Evolutionary conservation across 2,888 invertebrate genomes (phyloP), one percentile per base, ranked within the genome.

Genomic region (Notodonta dromedarius): DNA sequence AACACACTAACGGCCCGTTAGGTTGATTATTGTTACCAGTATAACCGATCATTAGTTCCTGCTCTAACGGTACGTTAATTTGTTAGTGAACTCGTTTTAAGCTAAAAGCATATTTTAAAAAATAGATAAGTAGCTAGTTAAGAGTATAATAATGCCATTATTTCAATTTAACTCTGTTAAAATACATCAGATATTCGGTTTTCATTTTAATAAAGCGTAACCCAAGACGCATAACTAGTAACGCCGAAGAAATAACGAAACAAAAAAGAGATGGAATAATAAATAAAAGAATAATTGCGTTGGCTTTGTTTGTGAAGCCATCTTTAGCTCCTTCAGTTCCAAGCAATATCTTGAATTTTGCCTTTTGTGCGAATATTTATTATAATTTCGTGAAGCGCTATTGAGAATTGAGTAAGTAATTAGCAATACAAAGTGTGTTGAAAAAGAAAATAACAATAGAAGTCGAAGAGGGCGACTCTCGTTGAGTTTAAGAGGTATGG

Each of bases 251-350:
- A 82, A 78, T 71, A 79, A 76, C 66, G 71, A 78, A 80, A 78
- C 72, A 79, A 77, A 78, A 74, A 73, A 70, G 63, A 66, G 68
- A 80, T 73, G 73, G 76, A 80, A 83, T 83, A 83, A 83, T 80
- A 82, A 83, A 83, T 82, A 77, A 83, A 79, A 69, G 69, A 80
- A 84, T 85, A 83, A 84, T 86, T 86, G 79, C 74, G 73, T 75
- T 77, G 73, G 76, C 77, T 82, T 82, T 84, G 78, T 83, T 77
- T 76, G 69, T 62, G 68, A 75, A 78, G 63, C 69, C 62, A 65
- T 70, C 68, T 66, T 75, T 73, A 74, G 73, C 66, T 74, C 65
- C 65, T 62, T 75, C 73, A 73, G 72, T 71, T 70, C 61, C 60
- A 63, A 70, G 64, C 61, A 63, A 60, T 72, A 62, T 54, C 64